Conservation (phyloP, 2,888 invertebrate genomes). For the Chironomus tentans region DNA sequence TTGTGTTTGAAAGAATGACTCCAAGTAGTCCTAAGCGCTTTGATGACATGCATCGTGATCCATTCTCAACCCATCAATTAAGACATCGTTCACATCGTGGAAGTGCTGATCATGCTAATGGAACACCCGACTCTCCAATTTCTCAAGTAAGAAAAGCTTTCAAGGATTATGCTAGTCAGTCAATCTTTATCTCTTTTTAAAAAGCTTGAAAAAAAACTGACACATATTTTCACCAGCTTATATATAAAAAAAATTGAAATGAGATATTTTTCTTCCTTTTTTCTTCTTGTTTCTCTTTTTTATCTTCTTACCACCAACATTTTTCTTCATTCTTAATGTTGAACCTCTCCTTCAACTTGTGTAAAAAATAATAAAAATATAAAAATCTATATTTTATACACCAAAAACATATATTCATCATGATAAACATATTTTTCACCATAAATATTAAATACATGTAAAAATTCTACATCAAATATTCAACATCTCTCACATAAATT, state of each 20-base stretch:
- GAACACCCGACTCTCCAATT: conserved; percentile 41
- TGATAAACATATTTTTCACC: neutral
- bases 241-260: neutral
- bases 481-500: neutral
- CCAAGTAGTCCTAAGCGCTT: conserved; percentile 20
- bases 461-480: too few relatives aligned
- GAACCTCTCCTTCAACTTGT: too few relatives aligned
- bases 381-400: too few relatives aligned
- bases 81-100: conserved; percentile 10
- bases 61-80: neutral
- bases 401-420: too few relatives aligned
- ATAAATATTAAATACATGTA: neutral
- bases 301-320: neutral
- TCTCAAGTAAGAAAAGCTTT: conserved; percentile 37
- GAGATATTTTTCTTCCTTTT: neutral
- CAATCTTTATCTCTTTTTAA: too few relatives aligned
- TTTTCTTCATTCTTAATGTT: too few relatives aligned
- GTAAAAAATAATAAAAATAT: too few relatives aligned
- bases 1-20: conserved; percentile 18
- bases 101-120: conserved; percentile 10
- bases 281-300: neutral
- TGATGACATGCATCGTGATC: conserved; percentile 15
- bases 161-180: neutral
- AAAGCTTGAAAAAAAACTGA: neutral
- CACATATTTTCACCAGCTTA: neutral